Percentiles rank a stretch among this genome's conserved stretches.
Conservation (phyloP, 2,113 vertebrate genomes). For the Serinus canaria region DNA sequence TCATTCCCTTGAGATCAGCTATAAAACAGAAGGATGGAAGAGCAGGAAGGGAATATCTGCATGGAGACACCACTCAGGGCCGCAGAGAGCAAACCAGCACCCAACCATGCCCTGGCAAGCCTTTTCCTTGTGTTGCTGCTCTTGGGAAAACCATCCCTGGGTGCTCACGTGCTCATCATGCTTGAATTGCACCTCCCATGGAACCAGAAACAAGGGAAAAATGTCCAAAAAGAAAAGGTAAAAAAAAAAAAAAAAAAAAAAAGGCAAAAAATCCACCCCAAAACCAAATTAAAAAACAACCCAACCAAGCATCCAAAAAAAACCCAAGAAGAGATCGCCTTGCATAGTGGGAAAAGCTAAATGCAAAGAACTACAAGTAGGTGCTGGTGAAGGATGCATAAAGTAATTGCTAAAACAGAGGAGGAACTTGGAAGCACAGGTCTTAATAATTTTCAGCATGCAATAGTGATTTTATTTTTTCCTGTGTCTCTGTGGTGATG, state of each 20-base stretch:
- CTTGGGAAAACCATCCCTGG: background rate
- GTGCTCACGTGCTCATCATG: background rate
- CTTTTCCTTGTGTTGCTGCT: background rate
- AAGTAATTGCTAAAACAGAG: background rate
- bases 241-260: too few species aligned
- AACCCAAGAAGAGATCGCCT: background rate
- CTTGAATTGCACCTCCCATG: background rate
- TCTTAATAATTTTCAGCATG: background rate
- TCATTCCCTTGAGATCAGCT: background rate
- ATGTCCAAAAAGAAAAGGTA: background rate
- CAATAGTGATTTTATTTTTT: background rate
- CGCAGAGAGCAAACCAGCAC: background rate
- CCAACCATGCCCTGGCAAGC: fast-evolving
- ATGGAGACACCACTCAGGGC: background rate
- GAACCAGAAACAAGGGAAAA: background rate
- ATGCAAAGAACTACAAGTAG: background rate
- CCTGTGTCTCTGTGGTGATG: background rate
- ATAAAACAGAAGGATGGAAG: background rate
- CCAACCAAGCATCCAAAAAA: background rate
- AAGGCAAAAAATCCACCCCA: background rate
- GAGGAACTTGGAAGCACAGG: background rate
- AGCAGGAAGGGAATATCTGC: background rate
- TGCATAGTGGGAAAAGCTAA: background rate
- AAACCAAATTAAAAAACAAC: background rate
- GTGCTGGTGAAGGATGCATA: background rate